Evolutionary conservation across 2,113 vertebrate genomes (phyloP), one percentile per base, ranked within the genome.

Genomic region (Melanotaenia duboulayi): DNA sequence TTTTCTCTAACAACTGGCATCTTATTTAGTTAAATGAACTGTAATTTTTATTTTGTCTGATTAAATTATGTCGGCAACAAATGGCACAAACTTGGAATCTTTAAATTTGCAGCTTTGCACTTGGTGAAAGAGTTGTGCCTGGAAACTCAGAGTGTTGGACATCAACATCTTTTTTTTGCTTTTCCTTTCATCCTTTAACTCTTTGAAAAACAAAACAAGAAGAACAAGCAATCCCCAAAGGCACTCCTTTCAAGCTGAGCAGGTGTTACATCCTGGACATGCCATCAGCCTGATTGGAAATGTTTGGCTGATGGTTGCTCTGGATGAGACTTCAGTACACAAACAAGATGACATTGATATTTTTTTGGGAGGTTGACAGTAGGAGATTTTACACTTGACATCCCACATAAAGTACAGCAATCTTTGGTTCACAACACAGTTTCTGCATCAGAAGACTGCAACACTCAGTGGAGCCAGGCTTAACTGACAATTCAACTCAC

Each of bases 261-360:
- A 74, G 37, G 49, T 67, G 76, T 85, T 85, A 83, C 83, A 88
- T 83, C 83, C 52, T 59, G 66, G 65, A 81, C 77, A 72, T 28
- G 59, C 44, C 64, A 42, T 52, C 32, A 63, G 59, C 61, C 57
- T 60, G 56, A 76, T 72, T 65, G 49, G 28, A 76, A 70, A 70
- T 64, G 55, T 76, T 57, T 52, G 52, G 32, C 59, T 64, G 62
- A 20, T 68, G 49, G 71, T 58, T 65, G 60, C 65, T 78, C 58
- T 20, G 55, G 40, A 73, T 55, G 55, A 71, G 63, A 58, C 56
- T 28, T 50, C 19, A 25, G 22, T 20, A 67, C 58, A 69, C 63
- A 72, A 44, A 56, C 49, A 71, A 55, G 13, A 11, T 28, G 61
- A 59, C 67, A 46, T 65, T 23, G 22, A 65, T 40, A 17, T 5